A percentile compares a stretch with the other conserved stretches of the same genome.
phyloP scores from a whole-genome alignment of 2,888 invertebrate species.

The Epiblema foenella region DNA sequence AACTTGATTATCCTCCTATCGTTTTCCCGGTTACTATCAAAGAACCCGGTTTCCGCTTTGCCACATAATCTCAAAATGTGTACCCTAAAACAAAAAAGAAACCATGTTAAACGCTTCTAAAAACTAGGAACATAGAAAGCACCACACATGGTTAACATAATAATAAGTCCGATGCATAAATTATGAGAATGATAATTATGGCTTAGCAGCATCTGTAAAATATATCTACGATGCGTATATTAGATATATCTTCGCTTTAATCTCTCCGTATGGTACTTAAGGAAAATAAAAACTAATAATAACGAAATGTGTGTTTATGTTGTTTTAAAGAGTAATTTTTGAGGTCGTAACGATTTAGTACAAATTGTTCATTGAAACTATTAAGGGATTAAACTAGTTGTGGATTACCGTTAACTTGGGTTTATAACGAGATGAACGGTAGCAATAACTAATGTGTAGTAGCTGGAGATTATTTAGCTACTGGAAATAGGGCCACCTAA shows the following conservation, averaged over 20 bases:
- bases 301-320: conserved; percentile 46
- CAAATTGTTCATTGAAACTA: conserved; percentile 47
- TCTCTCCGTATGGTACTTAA: conserved; percentile 54
- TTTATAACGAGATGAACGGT: conserved; percentile 10
- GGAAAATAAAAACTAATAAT: conserved; percentile 49
- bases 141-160: conserved; percentile 66
- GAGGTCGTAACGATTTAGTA: conserved; percentile 37
- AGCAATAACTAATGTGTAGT: conserved; percentile 4
- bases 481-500: neutral
- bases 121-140: conserved; percentile 53
- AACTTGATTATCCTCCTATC: no score
- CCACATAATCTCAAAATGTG: neutral
- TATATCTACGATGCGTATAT: conserved; percentile 69
- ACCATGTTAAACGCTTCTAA: conserved; percentile 14
- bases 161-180: conserved; percentile 75
- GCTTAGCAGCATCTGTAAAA: conserved; percentile 71
- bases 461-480: neutral
- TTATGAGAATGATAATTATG: conserved; percentile 69
- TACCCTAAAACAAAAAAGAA: conserved; percentile 22
- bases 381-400: conserved; percentile 34
- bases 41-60: no score
- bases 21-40: no score
- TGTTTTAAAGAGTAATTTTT: conserved; percentile 39
- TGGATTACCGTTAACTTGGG: conserved; percentile 26
- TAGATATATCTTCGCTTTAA: conserved; percentile 67